Percentiles rank a stretch among this genome's conserved stretches.
These are phyloP conservation scores for Haemorhous mexicanus DNA, from an alignment of 2,113 vertebrate species.

Conservation along the genomic window DNA sequence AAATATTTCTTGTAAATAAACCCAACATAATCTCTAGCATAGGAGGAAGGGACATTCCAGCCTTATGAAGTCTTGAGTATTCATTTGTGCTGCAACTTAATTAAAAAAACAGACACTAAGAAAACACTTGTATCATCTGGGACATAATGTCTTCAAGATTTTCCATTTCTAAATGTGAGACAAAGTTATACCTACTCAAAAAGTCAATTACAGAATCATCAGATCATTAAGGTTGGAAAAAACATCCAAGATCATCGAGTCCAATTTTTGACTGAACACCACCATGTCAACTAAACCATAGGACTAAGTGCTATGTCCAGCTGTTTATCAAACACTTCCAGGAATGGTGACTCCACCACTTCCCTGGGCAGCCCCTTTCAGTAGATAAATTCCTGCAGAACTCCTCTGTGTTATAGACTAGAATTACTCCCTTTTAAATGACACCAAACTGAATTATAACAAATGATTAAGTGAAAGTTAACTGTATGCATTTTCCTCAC, in stretches of 20 bases:
- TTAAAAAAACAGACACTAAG: background rate
- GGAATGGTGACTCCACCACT: background rate
- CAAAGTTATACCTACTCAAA: background rate
- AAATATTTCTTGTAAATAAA: background rate
- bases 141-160: background rate
- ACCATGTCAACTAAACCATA: background rate
- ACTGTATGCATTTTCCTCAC: background rate
- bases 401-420: background rate
- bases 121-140: background rate
- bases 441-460: background rate
- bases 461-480: background rate
- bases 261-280: background rate
- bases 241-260: fast-evolving
- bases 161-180: background rate
- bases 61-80: background rate
- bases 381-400: background rate
- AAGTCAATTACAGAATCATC: background rate
- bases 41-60: background rate
- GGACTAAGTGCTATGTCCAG: background rate
- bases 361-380: background rate
- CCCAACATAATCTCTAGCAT: background rate
- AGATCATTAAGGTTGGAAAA: background rate
- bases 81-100: background rate
- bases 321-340: background rate
- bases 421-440: background rate